Base-by-base conservation (phyloP, 2,113 vertebrate genomes). In the Ammodytes marinus region DNA sequence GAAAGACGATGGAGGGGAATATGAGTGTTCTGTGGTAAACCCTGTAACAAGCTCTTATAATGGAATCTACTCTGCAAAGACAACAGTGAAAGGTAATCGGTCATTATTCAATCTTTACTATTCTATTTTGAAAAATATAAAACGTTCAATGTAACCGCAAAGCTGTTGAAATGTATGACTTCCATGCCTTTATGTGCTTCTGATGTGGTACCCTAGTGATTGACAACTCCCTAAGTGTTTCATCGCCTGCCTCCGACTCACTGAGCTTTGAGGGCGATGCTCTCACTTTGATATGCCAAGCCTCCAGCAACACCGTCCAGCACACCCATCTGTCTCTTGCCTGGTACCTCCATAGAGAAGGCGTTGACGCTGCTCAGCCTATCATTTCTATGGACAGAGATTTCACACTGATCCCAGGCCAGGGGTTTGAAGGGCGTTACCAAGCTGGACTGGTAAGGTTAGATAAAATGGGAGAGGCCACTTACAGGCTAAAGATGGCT, bases 271-370 rank as follows among this genome's bases (percentile, higher is more conserved):
- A 97, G 91, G 96, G 96, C 0, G 95, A 96, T 0, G 1, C 27
- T 0, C 75, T 98, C 76, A 91, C 94, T 53, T 92, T 98, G 50
- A 91, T 89, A 19, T 99, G 97, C 2, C 88, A 96, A 19, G 97
- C 94, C 15, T 96, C 94, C 47, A 96, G 87, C 86, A 94, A 95
- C 88, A 98, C 97, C 3, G 52, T 89, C 77, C 97, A 97, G 77
- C 98, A 99, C 60, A 98, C 97, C 0, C 98, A 99, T 49, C 89
- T 99, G 85, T 96, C 97, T 10, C 86, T 99, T 54, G 74, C 94
- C 80, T 99, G 97, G 97, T 95, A 94, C 85, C 85, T 94, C 37
- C 91, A 55, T 12, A 90, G 50, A 78, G 79, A 84, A 15, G 79
- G 19, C 19, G 54, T 85, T 46, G 53, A 49, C 0, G 9, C 0